Evolutionary conservation across 2,113 vertebrate genomes (phyloP).

Genomic region (Elgaria multicarinata): DNA sequence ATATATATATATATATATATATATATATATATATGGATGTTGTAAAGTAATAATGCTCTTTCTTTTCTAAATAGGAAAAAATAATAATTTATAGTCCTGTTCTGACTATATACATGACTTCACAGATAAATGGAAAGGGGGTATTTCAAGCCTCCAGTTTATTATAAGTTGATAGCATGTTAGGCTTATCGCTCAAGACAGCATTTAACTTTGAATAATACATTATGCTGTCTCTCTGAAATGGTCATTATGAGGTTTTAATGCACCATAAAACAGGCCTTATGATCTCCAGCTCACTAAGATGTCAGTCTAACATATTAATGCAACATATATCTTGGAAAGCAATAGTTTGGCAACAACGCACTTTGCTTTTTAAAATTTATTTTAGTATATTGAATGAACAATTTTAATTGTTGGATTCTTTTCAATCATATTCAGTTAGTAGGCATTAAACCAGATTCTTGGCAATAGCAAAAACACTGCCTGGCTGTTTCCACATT

Average conservation of each 20-base stretch:
- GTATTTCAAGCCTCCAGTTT: slow-evolving; percentile 65
- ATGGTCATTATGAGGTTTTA: slow-evolving; percentile 60
- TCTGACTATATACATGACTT: slow-evolving; percentile 60
- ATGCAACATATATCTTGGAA: slow-evolving; percentile 34
- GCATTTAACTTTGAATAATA: slow-evolving; percentile 68
- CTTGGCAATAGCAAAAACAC: neutral
- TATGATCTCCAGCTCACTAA: slow-evolving; percentile 53
- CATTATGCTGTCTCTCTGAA: slow-evolving; percentile 57
- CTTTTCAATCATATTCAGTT: neutral
- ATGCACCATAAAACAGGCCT: slow-evolving; percentile 61
- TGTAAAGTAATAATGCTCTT: slow-evolving; percentile 36
- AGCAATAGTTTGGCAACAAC: slow-evolving; percentile 41
- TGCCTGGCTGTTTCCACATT: neutral
- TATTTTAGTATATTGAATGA: slow-evolving; percentile 17
- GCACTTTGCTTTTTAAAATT: slow-evolving; percentile 14
- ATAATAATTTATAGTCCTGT: slow-evolving; percentile 44
- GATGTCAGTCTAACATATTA: slow-evolving; percentile 43
- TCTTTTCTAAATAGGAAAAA: slow-evolving; percentile 39
- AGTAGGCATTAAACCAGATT: neutral
- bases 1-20: neutral
- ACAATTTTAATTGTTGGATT: slow-evolving; percentile 12
- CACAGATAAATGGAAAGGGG: slow-evolving; percentile 62
- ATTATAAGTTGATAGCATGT: slow-evolving; percentile 49
- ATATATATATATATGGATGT: neutral
- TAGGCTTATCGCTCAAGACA: slow-evolving; percentile 63